Evolutionary conservation across 2,888 invertebrate species (phyloP), one percentile per base, ranked within the genome.

Genomic region (Cephus rjabovi): DNA sequence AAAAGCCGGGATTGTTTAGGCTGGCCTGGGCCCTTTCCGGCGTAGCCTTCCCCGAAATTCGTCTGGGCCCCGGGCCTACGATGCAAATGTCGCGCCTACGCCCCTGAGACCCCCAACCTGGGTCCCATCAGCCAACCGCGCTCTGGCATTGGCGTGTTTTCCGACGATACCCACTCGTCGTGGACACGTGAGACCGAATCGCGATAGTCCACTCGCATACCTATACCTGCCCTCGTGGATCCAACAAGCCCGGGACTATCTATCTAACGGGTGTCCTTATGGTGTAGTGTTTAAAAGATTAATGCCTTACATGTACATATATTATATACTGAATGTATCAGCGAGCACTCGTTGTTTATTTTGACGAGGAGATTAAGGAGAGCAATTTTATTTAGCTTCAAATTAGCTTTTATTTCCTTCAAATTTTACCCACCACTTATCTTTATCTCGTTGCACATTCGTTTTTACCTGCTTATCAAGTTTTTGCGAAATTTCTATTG

Each of bases 41-140:
- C 56, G 56, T 56, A 80, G 79, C 80, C 81, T 83, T 81, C 81
- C 75, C 76, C 80, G 81, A 82, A 81, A 82, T 82, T 78, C 80
- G 82, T 83, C 82, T 82, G 56, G 56, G 23, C 56, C 56, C 56
- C 56, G 56, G 23, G 56, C 56, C 56, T 56, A 56, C 56, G 56
- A 56, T 56, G 56, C 56, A 56, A 56, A 56, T 56, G 56, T 56
- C 56, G 56, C 56, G 56, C 23, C 56, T 56, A 56, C 56, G 56
- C 56, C 56, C 23, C 56, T 56, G 56, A 23, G 56, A 9, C 56
- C 23, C 23, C 56, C 23, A 56, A 56, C 56, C 56, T 23, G 56
- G 56, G 56, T 56, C 23, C 23, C 56, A 23, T 15, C 56, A 23
- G 56, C 23, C 56, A 23, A 56, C 56, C 56, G 56, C 9, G 23